Evolutionary conservation across 2,888 invertebrate genomes (phyloP).

Genomic region (Philopedon plagiatum): DNA sequence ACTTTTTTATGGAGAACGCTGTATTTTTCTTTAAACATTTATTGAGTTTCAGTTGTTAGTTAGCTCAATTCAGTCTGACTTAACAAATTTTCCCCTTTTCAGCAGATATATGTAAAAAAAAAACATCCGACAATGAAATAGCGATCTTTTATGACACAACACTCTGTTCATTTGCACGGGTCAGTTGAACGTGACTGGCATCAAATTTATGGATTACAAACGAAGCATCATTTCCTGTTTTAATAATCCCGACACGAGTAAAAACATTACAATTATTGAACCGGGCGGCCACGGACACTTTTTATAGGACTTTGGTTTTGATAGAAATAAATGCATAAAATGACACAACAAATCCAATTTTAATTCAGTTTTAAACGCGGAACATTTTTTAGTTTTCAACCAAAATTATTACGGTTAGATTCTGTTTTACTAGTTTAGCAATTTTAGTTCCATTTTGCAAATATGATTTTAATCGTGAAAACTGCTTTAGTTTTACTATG

Average conservation of each 20-base stretch:
- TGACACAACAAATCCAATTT: conserved; percentile 27
- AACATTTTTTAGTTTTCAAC: no score
- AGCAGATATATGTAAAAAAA: background rate
- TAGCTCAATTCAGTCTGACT: no score
- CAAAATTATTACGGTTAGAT: no score
- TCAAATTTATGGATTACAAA: conserved; percentile 45
- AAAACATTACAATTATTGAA: conserved; percentile 38
- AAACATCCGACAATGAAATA: background rate
- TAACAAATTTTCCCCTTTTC: no score
- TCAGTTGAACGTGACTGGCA: conserved; percentile 28
- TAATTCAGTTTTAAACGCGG: no score
- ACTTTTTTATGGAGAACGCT: no score
- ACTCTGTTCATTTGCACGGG: background rate
- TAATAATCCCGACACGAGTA: conserved; percentile 39
- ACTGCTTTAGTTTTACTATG: no score
- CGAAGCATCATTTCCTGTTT: conserved; percentile 42
- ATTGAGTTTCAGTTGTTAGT: no score
- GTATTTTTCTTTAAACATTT: no score
- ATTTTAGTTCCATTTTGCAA: no score
- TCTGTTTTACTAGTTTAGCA: no score
- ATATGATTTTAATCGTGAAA: no score
- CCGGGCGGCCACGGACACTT: conserved; percentile 37
- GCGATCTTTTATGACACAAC: background rate
- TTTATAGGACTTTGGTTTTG: conserved; percentile 21
- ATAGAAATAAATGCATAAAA: conserved; percentile 7